phyloP scores from a whole-genome alignment of 2,888 invertebrate genomes.

The Litoditis marina region DNA sequence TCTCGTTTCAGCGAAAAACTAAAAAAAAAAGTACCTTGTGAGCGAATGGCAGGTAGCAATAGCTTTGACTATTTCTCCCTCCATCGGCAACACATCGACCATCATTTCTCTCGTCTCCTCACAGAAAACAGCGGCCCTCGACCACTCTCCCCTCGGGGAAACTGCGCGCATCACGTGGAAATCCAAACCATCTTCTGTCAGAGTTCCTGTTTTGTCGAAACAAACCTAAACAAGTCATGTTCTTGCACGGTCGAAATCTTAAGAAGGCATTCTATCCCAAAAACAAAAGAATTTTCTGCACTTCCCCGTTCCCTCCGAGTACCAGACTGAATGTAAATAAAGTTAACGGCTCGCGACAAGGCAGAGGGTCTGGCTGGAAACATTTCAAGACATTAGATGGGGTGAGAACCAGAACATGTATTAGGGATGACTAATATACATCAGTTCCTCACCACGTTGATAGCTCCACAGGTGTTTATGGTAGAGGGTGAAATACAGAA shows the following conservation, averaged over 20 bases:
- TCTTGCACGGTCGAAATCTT: background rate
- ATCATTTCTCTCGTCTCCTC: slow-evolving; percentile 47
- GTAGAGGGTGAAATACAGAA: slow-evolving; percentile 66
- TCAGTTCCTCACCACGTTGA: slow-evolving; percentile 61
- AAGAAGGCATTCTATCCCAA: no score
- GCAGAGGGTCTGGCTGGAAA: background rate
- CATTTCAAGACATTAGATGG: background rate
- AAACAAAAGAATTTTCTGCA: background rate
- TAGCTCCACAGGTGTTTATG: slow-evolving; percentile 66
- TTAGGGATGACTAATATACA: no score
- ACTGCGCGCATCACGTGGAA: slow-evolving; percentile 49
- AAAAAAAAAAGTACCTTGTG: no score
- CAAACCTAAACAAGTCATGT: slow-evolving; percentile 55
- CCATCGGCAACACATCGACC: slow-evolving; percentile 37
- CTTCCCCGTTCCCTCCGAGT: no score
- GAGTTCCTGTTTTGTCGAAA: slow-evolving; percentile 66
- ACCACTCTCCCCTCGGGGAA: background rate
- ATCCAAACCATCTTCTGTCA: slow-evolving; percentile 62
- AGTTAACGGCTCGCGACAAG: background rate
- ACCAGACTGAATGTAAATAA: no score
- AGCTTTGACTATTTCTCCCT: slow-evolving; percentile 50
- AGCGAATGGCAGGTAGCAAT: slow-evolving; percentile 57
- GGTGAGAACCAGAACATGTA: no score
- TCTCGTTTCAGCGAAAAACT: no score
- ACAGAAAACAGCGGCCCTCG: slow-evolving; percentile 23